Evolutionary conservation across 2,113 vertebrate species (phyloP).

Genomic region (Gadus macrocephalus): DNA sequence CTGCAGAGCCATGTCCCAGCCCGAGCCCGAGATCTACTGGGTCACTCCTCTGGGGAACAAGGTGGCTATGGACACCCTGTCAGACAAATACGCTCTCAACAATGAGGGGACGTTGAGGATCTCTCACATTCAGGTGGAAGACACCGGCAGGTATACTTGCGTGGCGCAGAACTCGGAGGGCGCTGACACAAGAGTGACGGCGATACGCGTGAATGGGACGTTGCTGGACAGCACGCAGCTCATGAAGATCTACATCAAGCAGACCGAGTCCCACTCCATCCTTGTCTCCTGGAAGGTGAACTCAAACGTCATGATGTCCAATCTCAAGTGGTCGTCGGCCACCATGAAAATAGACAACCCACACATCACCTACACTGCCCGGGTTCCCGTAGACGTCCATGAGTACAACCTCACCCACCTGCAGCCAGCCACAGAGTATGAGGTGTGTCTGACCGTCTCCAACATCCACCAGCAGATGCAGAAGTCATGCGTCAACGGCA

Average conservation of each 20-base stretch:
- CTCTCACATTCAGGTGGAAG: constrained; percentile 81
- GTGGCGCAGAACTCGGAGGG: constrained; percentile 93
- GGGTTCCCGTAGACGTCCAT: constrained; percentile 92
- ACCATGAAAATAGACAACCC: constrained; percentile 98
- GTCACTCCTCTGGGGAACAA: constrained; percentile 93
- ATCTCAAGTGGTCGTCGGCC: constrained; percentile 95
- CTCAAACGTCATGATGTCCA: constrained; percentile 90
- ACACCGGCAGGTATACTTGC: constrained; percentile 93
- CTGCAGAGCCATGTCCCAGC: constrained; percentile 93
- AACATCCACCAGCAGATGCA: constrained; percentile 90
- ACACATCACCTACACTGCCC: constrained; percentile 93
- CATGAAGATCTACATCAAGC: constrained; percentile 91
- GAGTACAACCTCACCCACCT: constrained; percentile 96
- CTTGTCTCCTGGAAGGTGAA: constrained; percentile 95
- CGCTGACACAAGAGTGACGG: constrained; percentile 86
- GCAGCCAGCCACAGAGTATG: constrained; percentile 92
- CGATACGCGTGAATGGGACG: constrained; percentile 89
- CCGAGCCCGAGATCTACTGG: constrained; percentile 97
- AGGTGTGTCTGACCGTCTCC: constrained; percentile 93
- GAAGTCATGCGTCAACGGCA: constrained; percentile 93
- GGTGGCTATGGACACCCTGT: constrained; percentile 80
- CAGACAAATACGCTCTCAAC: constrained; percentile 86
- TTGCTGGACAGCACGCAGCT: constrained; percentile 87
- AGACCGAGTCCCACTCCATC: constrained; percentile 89
- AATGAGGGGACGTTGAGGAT: constrained; percentile 88